A percentile compares a stretch with the other conserved stretches of the same genome.
phyloP scores from a whole-genome alignment of 2,113 vertebrate species.

The Burhinus oedicnemus region DNA sequence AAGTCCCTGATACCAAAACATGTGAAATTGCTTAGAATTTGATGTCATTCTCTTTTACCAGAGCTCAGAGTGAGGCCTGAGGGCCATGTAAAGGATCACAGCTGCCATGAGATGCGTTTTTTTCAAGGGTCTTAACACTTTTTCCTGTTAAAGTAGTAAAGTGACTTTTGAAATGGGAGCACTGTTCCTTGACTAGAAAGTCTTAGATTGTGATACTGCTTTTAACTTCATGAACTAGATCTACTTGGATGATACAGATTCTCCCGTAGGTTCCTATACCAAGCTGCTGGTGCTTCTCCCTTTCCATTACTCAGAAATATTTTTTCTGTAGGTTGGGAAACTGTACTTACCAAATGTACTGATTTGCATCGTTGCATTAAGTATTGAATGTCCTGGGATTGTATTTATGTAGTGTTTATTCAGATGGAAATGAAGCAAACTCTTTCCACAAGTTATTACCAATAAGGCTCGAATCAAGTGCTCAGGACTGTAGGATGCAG shows the following conservation, averaged over 20 bases:
- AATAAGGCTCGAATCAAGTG: background rate
- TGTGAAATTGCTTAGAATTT: background rate
- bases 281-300: background rate
- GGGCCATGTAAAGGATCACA: background rate
- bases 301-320: background rate
- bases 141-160: background rate
- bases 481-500: background rate
- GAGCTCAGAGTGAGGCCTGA: background rate
- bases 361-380: background rate
- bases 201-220: background rate
- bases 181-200: background rate
- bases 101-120: background rate
- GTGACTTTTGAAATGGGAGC: background rate
- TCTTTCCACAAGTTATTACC: background rate
- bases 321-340: background rate
- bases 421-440: background rate
- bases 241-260: background rate
- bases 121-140: background rate
- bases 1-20: background rate
- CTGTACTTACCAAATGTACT: background rate
- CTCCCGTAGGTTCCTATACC: background rate
- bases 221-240: background rate
- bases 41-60: background rate
- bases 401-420: background rate
- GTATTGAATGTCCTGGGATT: background rate